A percentile compares a stretch with the other conserved stretches of the same genome.
Evolutionary conservation across 2,113 vertebrate species (phyloP).

Genomic region (Phodopus roborovskii): DNA sequence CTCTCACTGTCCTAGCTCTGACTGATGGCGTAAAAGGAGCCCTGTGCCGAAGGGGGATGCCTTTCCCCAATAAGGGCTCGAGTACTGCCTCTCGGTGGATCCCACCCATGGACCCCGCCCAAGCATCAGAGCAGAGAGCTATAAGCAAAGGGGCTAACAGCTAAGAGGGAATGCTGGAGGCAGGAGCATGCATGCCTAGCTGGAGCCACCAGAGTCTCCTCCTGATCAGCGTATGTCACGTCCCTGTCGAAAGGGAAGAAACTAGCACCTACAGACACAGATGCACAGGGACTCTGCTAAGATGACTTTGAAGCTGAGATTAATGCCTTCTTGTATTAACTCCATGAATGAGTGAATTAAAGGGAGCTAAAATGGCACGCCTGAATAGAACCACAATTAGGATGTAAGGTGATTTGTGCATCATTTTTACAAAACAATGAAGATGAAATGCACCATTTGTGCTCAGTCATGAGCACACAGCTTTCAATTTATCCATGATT

Average conservation of each 20-base stretch:
- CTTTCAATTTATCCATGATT: constrained; percentile 54
- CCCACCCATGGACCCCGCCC: not conserved
- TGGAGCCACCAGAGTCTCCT: not conserved
- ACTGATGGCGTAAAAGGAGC: not conserved
- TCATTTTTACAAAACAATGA: constrained; percentile 58
- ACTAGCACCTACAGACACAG: not conserved
- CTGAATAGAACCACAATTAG: constrained; percentile 37
- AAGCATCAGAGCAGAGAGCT: not conserved
- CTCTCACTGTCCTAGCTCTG: not conserved
- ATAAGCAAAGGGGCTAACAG: not conserved
- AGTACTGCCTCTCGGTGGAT: not conserved
- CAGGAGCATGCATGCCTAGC: not conserved
- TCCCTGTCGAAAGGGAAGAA: not conserved
- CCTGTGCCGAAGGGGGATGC: not conserved
- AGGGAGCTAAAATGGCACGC: constrained; percentile 54
- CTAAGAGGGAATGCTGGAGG: not conserved
- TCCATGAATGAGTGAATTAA: constrained; percentile 19
- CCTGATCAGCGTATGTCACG: not conserved
- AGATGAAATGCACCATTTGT: constrained; percentile 57
- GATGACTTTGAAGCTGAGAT: constrained; percentile 51
- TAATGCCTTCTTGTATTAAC: constrained; percentile 3
- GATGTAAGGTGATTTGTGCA: constrained; percentile 54
- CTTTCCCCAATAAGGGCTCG: not conserved
- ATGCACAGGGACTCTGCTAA: constrained; percentile 33
- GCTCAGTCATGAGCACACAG: constrained; percentile 53